A percentile compares a stretch with the other conserved stretches of the same genome.
These are phyloP conservation scores for Caenorhabditis tropicalis DNA, from an alignment of 1,140 invertebrate species.

Conservation along the genomic window DNA sequence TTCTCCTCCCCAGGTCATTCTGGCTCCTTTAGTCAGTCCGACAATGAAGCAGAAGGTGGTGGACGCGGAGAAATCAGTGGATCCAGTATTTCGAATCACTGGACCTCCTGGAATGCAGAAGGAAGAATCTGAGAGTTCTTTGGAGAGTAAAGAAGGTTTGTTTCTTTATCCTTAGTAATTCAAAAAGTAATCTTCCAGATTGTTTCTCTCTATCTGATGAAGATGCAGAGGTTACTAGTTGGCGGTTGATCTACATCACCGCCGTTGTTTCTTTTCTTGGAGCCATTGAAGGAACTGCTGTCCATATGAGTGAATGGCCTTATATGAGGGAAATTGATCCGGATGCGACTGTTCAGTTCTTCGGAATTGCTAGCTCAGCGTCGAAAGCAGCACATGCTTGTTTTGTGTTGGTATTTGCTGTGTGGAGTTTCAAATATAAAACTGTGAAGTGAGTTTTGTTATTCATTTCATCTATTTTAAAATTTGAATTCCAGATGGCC, in stretches of 20 bases:
- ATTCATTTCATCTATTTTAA: not conserved
- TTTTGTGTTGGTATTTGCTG: conserved; percentile 25
- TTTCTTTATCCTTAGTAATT: not conserved
- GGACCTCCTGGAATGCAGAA: not conserved
- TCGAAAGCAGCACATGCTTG: conserved; percentile 43
- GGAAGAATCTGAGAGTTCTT: not conserved
- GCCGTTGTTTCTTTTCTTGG: conserved; percentile 38
- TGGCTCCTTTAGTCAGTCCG: not conserved
- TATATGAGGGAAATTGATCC: conserved; percentile 44
- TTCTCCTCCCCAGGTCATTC: not conserved
- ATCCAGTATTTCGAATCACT: not conserved
- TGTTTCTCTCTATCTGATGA: conserved; percentile 16
- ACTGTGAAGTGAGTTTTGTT: conserved; percentile 41
- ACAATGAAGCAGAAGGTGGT: conserved; percentile 14
- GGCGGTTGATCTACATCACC: conserved; percentile 43
- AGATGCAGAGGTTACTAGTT: conserved; percentile 26
- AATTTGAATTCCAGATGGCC: conserved; percentile 33
- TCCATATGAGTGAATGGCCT: conserved; percentile 44
- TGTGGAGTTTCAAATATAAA: conserved; percentile 45
- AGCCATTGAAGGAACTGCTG: conserved; percentile 38
- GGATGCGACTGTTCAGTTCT: conserved; percentile 36
- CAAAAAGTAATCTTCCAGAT: not conserved
- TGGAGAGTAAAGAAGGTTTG: not conserved
- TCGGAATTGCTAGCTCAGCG: conserved; percentile 38
- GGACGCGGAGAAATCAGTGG: not conserved